Base-by-base conservation (phyloP, 2,888 invertebrate species). In the Luperina nickerlii region DNA sequence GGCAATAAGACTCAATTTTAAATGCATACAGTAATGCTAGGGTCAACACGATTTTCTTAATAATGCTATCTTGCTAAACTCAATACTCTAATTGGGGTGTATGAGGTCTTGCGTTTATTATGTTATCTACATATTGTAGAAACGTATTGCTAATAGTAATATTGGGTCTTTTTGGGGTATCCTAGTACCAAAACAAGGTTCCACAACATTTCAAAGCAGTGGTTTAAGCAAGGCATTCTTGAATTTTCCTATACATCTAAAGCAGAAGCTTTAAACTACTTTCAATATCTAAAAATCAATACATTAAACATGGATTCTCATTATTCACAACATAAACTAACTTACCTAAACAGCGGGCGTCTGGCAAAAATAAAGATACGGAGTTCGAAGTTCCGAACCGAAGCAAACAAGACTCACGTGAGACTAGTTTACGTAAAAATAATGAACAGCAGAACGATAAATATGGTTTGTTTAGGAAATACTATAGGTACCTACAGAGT, bases 281-380 rank as follows among this genome's bases (percentile, higher is more conserved):
- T 65, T 18, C 48, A 82, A 65, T 81, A 65, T 60, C 32, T 45
- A 69, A 81, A 82, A 83, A 51, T 48, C 57, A n/a, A 74, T 86
- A 67, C 38, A 65, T 66, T 45, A 27, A 69, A 69, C 60, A 27
- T 57, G 13, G 38, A 74, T 60, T 54, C 51, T 63, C 75, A 86
- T 86, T 75, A 82, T 67, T 80, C 75, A 79, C 72, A 60, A 78
- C 66, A 80, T 83, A 88, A 74, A 81, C 77, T 48, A 15, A 48
- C 63, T 85, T 76, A 86, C 88, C 86, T 76, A 72, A 85, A 88
- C 45, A 78, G 72, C 78, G n/a, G 76, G 67, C 78, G 82, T 89
- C 82, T 87, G 84, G 77, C 60, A 73, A 89, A 87, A 87, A 84
- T 87, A 84, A 80, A 82, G 81, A 80, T 82, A 85, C 38, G 42